phyloP scores from a whole-genome alignment of 2,888 invertebrate genomes.

The Eupithecia subumbrata region DNA sequence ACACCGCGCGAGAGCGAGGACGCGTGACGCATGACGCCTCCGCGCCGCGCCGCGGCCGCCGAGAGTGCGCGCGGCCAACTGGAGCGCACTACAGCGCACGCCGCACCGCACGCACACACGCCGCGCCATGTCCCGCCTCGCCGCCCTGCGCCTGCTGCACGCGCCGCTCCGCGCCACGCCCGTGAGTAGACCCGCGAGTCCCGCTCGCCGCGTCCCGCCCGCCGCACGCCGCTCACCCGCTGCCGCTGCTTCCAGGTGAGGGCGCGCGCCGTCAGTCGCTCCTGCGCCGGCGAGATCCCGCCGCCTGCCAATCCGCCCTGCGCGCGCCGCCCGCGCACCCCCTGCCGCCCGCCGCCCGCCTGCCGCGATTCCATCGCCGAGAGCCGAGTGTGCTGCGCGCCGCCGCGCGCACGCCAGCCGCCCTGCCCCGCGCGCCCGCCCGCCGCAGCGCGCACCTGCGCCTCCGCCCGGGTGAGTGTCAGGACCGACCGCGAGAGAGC shows the following conservation, averaged over 20 bases:
- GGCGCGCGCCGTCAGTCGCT: slow-evolving; percentile 30
- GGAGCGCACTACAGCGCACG: slow-evolving; percentile 6
- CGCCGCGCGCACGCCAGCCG: slow-evolving; percentile 47
- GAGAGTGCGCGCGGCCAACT: slow-evolving; percentile 33
- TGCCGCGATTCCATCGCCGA: slow-evolving; percentile 32
- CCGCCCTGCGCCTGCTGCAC: slow-evolving; percentile 12
- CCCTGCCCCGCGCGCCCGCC: slow-evolving; percentile 44
- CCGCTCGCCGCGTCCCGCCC: slow-evolving; percentile 34
- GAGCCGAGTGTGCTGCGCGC: slow-evolving; percentile 55
- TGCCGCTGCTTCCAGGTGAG: background rate
- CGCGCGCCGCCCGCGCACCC: slow-evolving; percentile 42
- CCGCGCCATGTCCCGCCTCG: slow-evolving; percentile 16
- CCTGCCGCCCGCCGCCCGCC: slow-evolving; percentile 29
- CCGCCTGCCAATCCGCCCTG: slow-evolving; percentile 35
- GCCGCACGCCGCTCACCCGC: background rate
- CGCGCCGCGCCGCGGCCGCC: slow-evolving; percentile 4
- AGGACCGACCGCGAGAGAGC: background rate
- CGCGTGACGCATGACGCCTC: background rate
- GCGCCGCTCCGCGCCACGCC: background rate
- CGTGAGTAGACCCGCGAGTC: background rate
- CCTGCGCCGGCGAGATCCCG: slow-evolving; percentile 38
- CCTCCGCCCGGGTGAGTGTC: slow-evolving; percentile 21
- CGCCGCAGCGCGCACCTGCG: slow-evolving; percentile 39
- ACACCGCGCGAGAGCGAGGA: background rate
- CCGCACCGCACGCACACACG: slow-evolving; percentile 13